phyloP scores from a whole-genome alignment of 35 echinoderm and acorn worm species.

The Ptychodera flava region DNA sequence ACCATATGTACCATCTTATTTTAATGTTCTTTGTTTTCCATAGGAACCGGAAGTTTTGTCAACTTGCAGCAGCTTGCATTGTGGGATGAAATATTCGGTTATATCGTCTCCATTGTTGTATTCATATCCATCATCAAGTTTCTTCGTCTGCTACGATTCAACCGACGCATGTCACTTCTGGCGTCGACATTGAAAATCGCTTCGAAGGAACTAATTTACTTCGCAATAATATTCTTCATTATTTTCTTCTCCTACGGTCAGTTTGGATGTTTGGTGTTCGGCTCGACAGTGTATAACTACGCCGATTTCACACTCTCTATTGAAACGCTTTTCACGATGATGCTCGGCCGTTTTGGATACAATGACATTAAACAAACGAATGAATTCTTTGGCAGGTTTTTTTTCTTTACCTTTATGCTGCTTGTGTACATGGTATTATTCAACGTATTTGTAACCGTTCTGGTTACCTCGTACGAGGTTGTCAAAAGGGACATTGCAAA shows the following conservation, averaged over 20 bases:
- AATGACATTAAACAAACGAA: background rate
- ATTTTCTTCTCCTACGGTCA: background rate
- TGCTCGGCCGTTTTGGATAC: background rate
- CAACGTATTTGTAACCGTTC: background rate
- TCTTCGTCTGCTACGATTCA: background rate
- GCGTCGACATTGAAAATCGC: background rate
- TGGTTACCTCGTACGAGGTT: background rate
- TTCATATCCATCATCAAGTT: background rate
- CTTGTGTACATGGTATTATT: background rate
- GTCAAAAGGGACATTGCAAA: background rate
- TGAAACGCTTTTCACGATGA: background rate
- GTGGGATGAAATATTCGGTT: background rate
- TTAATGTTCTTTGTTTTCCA: too few species aligned
- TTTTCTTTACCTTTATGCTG: background rate
- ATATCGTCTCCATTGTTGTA: background rate
- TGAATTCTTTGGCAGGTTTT: background rate
- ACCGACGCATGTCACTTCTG: background rate
- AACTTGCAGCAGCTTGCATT: background rate
- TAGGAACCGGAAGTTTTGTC: background rate
- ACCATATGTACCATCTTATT: too few species aligned
- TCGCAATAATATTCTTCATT: background rate
- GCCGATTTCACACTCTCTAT: background rate
- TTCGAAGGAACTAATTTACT: background rate
- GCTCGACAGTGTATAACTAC: background rate
- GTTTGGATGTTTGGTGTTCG: background rate